Percentiles rank a stretch among this genome's conserved stretches.
Evolutionary conservation across 2,113 vertebrate species (phyloP).

Genomic region (Hiodon alosoides): DNA sequence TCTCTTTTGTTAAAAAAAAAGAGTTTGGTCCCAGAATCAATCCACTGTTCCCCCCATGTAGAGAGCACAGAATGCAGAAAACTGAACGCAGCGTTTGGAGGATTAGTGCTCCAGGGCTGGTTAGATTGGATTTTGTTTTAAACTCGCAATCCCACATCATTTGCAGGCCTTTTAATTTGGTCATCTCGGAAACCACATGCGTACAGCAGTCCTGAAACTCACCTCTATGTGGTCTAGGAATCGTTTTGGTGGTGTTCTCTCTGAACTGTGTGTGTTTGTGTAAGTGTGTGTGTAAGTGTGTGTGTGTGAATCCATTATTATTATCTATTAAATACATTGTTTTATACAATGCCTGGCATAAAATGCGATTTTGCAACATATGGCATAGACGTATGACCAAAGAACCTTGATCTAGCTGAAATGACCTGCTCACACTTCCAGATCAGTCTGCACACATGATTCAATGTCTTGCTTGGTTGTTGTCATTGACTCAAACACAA

Average conservation of each 20-base stretch:
- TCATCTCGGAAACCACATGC: background rate
- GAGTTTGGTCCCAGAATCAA: constrained; percentile 50
- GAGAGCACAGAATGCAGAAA: too few species aligned
- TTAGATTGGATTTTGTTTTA: background rate
- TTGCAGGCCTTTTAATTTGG: background rate
- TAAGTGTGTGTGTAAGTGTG: background rate
- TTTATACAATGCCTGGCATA: background rate
- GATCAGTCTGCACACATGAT: too few species aligned
- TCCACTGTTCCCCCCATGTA: constrained; percentile 31
- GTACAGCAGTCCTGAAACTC: background rate
- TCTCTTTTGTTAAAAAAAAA: constrained; percentile 30
- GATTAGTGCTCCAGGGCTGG: constrained; percentile 5
- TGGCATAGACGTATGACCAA: too few species aligned
- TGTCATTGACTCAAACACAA: too few species aligned
- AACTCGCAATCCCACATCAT: background rate
- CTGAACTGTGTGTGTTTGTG: constrained; percentile 5
- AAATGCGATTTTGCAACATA: background rate
- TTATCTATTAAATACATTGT: too few species aligned
- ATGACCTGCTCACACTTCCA: too few species aligned
- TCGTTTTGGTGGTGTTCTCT: background rate
- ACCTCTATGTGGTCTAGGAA: background rate
- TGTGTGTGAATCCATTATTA: constrained; percentile 7
- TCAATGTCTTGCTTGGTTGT: too few species aligned
- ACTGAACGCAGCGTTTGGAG: constrained; percentile 26
- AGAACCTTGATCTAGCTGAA: too few species aligned